A percentile compares a stretch with the other conserved stretches of the same genome.
These are phyloP conservation scores for Eledona agricola DNA, from an alignment of 2,888 invertebrate species.

Conservation along the genomic window DNA sequence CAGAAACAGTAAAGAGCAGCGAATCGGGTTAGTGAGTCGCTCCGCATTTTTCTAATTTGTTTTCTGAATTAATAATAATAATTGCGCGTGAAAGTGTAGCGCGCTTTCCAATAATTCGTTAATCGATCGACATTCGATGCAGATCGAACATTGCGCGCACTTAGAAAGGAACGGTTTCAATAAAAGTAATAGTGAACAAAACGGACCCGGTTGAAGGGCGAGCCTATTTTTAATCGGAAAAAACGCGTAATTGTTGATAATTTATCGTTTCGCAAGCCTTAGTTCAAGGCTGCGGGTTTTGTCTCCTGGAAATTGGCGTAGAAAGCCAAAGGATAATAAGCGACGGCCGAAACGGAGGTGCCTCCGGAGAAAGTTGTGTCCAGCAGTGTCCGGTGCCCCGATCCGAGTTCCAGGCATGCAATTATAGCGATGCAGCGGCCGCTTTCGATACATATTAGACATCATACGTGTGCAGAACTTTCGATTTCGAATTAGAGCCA, in stretches of 20 bases:
- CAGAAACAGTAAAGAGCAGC: conserved; percentile 30
- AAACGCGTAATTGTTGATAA: conserved; percentile 13
- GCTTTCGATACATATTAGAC: conserved; percentile 12
- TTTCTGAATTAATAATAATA: conserved; percentile 3
- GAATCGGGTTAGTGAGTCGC: conserved; percentile 30
- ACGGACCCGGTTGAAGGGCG: conserved; percentile 28
- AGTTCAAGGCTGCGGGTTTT: conserved; percentile 29
- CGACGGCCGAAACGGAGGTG: conserved; percentile 6
- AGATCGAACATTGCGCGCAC: conserved; percentile 14
- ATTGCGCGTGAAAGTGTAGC: conserved; percentile 6
- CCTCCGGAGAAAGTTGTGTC: conserved; percentile 15
- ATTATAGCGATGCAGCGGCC: conserved; percentile 4
- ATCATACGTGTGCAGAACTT: conserved; percentile 16
- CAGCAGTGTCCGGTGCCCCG: conserved; percentile 18
- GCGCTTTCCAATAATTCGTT: conserved; percentile 14
- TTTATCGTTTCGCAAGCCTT: conserved; percentile 24
- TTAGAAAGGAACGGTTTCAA: conserved; percentile 23
- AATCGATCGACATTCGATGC: no score
- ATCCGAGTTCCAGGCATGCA: conserved; percentile 12
- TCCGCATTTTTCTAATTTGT: conserved; percentile 4
- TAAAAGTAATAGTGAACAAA: conserved; percentile 23
- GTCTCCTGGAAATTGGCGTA: no score
- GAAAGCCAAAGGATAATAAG: conserved; percentile 9
- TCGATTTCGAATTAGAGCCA: conserved; percentile 27
- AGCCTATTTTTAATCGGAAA: conserved; percentile 19